These are phyloP conservation scores for Mormyrus lacerda DNA, from an alignment of 2,113 vertebrate genomes.

Conservation along the genomic window DNA sequence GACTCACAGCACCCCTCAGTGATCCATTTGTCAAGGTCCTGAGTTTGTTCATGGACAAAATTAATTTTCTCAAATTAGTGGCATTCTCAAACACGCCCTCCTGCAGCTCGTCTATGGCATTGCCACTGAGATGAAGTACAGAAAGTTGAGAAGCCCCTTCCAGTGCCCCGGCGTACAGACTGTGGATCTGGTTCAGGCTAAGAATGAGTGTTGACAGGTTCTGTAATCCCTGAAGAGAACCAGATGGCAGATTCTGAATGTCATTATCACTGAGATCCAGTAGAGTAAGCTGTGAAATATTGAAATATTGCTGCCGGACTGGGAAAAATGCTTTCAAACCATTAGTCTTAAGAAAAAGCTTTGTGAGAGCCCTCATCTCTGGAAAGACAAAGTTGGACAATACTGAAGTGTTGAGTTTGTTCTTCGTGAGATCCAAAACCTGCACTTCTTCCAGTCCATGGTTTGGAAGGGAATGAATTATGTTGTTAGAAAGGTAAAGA, in stretches of 20 bases:
- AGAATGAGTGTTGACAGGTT: conserved; percentile 40
- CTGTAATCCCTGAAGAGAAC: conserved; percentile 38
- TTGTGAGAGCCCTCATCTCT: conserved; percentile 38
- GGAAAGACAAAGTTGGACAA: conserved; percentile 29
- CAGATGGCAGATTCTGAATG: conserved; percentile 29
- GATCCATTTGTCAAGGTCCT: conserved; percentile 16
- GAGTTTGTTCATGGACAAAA: conserved; percentile 45
- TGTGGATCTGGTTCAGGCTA: conserved; percentile 43
- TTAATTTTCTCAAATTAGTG: conserved; percentile 33
- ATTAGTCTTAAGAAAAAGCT: conserved; percentile 46
- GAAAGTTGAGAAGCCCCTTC: conserved; percentile 34
- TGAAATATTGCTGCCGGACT: conserved; percentile 34
- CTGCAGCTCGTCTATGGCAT: conserved; percentile 40
- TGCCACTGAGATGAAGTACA: conserved; percentile 41
- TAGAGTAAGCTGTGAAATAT: conserved; percentile 28
- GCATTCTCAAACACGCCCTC: conserved; percentile 40
- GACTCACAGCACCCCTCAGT: conserved; percentile 36
- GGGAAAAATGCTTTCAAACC: conserved; percentile 22
- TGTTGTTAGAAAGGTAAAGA: conserved; percentile 43
- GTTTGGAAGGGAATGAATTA: conserved; percentile 39
- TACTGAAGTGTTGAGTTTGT: conserved; percentile 33
- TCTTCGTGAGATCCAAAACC: conserved; percentile 50
- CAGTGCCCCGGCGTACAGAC: conserved; percentile 35
- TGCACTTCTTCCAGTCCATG: conserved; percentile 41
- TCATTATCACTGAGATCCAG: conserved; percentile 51